Percentiles rank a stretch among this genome's conserved stretches.
Conservation (phyloP, 1,140 invertebrate species). For the Charaxes varanes region DNA sequence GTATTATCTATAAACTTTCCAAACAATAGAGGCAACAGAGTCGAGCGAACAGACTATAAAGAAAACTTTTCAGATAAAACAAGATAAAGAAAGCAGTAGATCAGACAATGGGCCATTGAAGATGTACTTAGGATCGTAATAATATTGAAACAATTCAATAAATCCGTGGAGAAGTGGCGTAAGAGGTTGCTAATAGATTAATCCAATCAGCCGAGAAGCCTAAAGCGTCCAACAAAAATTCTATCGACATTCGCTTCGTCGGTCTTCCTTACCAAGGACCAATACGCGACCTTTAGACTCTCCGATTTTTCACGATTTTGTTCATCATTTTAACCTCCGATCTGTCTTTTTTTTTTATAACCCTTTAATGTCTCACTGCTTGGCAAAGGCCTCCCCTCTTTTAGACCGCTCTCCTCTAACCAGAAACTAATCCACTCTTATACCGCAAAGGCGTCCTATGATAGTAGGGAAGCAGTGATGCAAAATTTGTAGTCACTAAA, state of each 20-base stretch:
- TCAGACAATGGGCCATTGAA: conserved; percentile 5
- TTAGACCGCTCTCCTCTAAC: too few relatives aligned
- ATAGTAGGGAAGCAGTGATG: too few relatives aligned
- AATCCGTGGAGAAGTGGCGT: conserved; percentile 9
- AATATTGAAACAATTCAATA: conserved; percentile 17
- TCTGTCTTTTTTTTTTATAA: too few relatives aligned
- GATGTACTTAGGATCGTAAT: conserved; percentile 8
- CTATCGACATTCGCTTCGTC: conserved; percentile 9
- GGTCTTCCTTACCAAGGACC: background rate
- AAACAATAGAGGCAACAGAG: background rate
- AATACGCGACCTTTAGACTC: background rate
- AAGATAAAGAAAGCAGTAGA: conserved; percentile 1
- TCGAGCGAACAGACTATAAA: background rate
- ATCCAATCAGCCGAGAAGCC: conserved; percentile 18
- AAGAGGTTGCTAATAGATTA: conserved; percentile 17
- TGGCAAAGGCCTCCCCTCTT: too few relatives aligned
- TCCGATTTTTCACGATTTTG: too few relatives aligned
- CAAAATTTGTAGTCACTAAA: too few relatives aligned
- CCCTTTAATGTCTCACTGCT: too few relatives aligned
- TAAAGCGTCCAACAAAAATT: conserved; percentile 19
- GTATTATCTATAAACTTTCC: too few relatives aligned
- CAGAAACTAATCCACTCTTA: too few relatives aligned
- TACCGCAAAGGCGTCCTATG: too few relatives aligned
- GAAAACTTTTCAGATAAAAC: conserved; percentile 8
- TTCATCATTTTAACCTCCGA: too few relatives aligned